Evolutionary conservation across 2,888 invertebrate genomes (phyloP).

Genomic region (Drosophila multiciliata): DNA sequence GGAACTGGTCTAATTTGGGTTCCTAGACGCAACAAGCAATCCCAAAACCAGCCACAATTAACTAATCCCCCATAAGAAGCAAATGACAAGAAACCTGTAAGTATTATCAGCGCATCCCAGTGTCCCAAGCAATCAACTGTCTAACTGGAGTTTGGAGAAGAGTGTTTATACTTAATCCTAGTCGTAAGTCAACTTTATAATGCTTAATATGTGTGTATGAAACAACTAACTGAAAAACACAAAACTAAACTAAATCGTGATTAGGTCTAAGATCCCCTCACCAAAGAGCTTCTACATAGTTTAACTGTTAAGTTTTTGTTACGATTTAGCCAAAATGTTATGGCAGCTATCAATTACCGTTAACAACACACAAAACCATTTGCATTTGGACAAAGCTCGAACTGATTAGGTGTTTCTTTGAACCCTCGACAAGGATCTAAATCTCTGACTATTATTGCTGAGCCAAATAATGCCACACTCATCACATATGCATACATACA

Average conservation of each 20-base stretch:
- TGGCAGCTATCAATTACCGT: constrained; percentile 40
- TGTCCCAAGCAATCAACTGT: constrained; percentile 68
- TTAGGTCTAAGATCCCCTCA: constrained; percentile 77
- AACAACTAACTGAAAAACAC: constrained; percentile 4
- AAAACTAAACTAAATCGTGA: constrained; percentile 61
- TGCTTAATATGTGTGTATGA: constrained; percentile 15
- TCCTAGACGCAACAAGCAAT: constrained; percentile 53
- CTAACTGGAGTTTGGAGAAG: constrained; percentile 22
- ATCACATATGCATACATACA: constrained; percentile 9
- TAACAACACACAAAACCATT: constrained; percentile 17
- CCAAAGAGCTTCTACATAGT: constrained; percentile 67
- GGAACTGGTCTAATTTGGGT: constrained; percentile 78
- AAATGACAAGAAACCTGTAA: constrained; percentile 55
- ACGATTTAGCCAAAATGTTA: constrained; percentile 32
- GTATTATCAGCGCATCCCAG: constrained; percentile 63
- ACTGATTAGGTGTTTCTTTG: constrained; percentile 19
- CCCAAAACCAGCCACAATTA: constrained; percentile 15
- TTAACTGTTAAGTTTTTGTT: constrained; percentile 57
- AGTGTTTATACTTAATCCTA: constrained; percentile 65
- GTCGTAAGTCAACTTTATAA: constrained; percentile 36
- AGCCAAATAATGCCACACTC: constrained; percentile 44
- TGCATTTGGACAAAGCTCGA: constrained; percentile 19
- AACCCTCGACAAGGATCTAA: constrained; percentile 22
- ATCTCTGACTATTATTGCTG: constrained; percentile 49
- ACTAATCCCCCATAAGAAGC: constrained; percentile 6